Evolutionary conservation across 1,140 invertebrate species (phyloP).

Genomic region (Zaprionus lachaisei): DNA sequence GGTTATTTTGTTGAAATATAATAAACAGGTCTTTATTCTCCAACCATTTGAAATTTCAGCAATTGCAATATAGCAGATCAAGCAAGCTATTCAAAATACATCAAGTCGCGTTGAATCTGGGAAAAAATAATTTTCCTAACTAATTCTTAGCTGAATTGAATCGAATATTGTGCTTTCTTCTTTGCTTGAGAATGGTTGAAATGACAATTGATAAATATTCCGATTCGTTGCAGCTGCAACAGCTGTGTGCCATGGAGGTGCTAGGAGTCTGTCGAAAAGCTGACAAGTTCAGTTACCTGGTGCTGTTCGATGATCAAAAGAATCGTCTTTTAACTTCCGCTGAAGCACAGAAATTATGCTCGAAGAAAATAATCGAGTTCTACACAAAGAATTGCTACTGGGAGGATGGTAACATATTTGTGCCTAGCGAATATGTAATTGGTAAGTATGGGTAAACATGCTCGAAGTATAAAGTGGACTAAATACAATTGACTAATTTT

Average conservation of each 20-base stretch:
- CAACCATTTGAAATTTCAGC: too few relatives aligned
- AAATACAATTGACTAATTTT: too few relatives aligned
- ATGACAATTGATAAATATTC: not conserved
- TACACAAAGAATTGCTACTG: not conserved
- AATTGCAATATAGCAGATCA: not conserved
- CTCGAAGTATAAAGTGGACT: not conserved
- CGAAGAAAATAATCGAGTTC: not conserved
- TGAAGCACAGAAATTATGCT: not conserved
- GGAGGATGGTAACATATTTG: not conserved
- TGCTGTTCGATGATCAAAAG: not conserved
- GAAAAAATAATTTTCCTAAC: not conserved
- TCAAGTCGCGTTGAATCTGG: not conserved
- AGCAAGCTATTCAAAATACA: not conserved
- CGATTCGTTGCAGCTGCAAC: not conserved
- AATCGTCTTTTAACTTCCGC: not conserved
- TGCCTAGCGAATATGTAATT: conserved; percentile 5
- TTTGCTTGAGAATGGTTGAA: not conserved
- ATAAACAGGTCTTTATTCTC: too few relatives aligned
- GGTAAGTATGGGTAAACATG: not conserved
- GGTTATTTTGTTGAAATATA: too few relatives aligned
- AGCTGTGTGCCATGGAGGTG: not conserved
- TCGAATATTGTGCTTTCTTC: not conserved
- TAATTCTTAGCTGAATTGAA: not conserved
- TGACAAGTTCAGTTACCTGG: not conserved
- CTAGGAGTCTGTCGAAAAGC: not conserved